Evolutionary conservation across 1,140 invertebrate genomes (phyloP).

Genomic region (Tetragnatha versicolor): DNA sequence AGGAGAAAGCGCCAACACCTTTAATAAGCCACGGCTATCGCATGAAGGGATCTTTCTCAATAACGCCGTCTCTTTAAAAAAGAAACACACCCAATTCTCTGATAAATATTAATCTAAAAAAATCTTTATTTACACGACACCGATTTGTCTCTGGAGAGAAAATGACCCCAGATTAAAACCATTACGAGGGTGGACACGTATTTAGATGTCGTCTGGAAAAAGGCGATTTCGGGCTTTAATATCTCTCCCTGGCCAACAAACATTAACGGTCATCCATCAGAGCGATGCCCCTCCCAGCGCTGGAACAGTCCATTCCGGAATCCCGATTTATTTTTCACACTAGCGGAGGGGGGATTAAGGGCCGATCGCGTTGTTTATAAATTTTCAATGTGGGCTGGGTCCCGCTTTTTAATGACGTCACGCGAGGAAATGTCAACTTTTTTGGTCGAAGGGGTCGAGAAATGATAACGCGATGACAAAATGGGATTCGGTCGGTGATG

Average conservation of each 20-base stretch:
- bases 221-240: too few relatives aligned
- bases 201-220: too few relatives aligned
- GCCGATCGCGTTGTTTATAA: conserved; percentile 49
- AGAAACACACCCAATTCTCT: not conserved
- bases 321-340: conserved; percentile 52
- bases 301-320: conserved; percentile 31
- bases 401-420: conserved; percentile 40
- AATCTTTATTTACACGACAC: too few relatives aligned
- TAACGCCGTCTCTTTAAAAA: not conserved
- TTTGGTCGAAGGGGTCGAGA: too few relatives aligned
- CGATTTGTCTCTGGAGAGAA: too few relatives aligned
- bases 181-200: conserved; percentile 52
- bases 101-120: not conserved
- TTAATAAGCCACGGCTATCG: conserved; percentile 28
- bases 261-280: conserved; percentile 53
- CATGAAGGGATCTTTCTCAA: conserved; percentile 1
- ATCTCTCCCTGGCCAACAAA: too few relatives aligned
- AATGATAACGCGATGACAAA: too few relatives aligned
- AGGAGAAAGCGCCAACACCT: conserved; percentile 9
- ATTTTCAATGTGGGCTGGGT: conserved; percentile 50
- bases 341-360: conserved; percentile 33
- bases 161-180: conserved; percentile 49
- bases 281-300: conserved; percentile 34
- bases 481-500: too few relatives aligned
- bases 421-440: too few relatives aligned